Conservation (phyloP, 2,797 vertebrate genomes). For the Tragelaphus eurycerus region DNA sequence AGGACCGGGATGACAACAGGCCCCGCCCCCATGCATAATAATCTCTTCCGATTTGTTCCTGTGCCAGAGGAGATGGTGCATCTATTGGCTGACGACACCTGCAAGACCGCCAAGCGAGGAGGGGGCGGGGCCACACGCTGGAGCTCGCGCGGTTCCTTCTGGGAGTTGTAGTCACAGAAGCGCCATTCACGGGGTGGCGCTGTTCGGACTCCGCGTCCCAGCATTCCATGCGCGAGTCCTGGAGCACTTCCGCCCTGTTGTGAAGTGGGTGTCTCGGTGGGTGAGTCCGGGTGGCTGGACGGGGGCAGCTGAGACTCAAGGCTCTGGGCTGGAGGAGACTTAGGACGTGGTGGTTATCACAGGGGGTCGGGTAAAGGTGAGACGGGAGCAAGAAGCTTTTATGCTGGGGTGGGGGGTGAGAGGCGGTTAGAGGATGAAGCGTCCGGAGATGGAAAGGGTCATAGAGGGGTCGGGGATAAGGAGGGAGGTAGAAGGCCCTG, state of each 20-base stretch:
- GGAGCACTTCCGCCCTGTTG: conserved; percentile 76
- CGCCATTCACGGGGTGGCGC: neutral
- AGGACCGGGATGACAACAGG: neutral
- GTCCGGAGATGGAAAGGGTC: conserved; percentile 56
- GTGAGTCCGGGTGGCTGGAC: conserved; percentile 74
- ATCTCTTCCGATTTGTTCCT: conserved; percentile 30
- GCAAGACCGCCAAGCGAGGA: neutral
- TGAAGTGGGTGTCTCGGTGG: conserved; percentile 76
- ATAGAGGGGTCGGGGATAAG: conserved; percentile 26
- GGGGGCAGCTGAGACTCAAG: conserved; percentile 57
- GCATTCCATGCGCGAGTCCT: conserved; percentile 52
- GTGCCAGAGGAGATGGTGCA: neutral
- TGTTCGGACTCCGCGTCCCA: conserved; percentile 71
- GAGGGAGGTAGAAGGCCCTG: neutral
- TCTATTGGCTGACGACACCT: conserved; percentile 26
- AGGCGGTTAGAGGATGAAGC: conserved; percentile 39
- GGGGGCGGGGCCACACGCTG: neutral
- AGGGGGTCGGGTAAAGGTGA: conserved; percentile 40
- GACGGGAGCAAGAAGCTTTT: conserved; percentile 11
- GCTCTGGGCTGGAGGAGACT: conserved; percentile 54
- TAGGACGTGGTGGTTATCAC: conserved; percentile 48
- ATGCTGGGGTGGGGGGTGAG: neutral
- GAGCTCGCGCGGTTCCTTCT: conserved; percentile 14
- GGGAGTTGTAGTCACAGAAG: conserved; percentile 62
- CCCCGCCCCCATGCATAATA: neutral